phyloP scores from a whole-genome alignment of 2,113 vertebrate genomes.

The Vicugna pacos region DNA sequence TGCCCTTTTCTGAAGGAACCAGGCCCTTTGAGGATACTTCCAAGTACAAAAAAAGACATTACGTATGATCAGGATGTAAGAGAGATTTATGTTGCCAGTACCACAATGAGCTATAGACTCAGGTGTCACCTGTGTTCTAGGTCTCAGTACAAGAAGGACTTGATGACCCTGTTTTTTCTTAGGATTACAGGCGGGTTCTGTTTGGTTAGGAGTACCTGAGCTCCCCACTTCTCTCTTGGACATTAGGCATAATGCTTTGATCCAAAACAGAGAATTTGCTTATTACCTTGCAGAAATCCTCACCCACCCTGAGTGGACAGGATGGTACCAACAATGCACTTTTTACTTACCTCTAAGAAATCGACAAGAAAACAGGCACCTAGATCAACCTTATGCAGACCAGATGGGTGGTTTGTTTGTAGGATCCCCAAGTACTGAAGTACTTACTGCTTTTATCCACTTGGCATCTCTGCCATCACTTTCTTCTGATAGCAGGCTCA shows the following conservation, averaged over 20 bases:
- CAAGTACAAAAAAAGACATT: not conserved
- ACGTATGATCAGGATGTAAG: not conserved
- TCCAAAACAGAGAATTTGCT: not conserved
- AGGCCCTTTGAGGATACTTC: not conserved
- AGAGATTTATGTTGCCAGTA: constrained; percentile 39
- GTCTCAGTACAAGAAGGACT: not conserved
- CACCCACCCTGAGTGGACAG: not conserved
- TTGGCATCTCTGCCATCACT: not conserved
- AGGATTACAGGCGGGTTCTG: not conserved
- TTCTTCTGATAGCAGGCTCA: not conserved
- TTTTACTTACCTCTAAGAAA: not conserved
- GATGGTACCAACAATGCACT: not conserved
- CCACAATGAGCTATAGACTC: not conserved
- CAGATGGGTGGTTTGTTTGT: not conserved
- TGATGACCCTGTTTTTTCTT: not conserved
- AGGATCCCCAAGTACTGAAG: not conserved
- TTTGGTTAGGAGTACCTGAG: not conserved
- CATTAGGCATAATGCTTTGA: not conserved
- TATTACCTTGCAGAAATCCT: constrained; percentile 7
- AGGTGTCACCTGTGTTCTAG: not conserved
- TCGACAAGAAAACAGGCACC: not conserved
- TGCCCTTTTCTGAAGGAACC: constrained; percentile 28
- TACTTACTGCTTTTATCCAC: not conserved
- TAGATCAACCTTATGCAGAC: not conserved
- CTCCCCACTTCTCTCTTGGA: not conserved